Conservation (phyloP, 1,140 invertebrate species). For the Ceratosolen solmsi region DNA sequence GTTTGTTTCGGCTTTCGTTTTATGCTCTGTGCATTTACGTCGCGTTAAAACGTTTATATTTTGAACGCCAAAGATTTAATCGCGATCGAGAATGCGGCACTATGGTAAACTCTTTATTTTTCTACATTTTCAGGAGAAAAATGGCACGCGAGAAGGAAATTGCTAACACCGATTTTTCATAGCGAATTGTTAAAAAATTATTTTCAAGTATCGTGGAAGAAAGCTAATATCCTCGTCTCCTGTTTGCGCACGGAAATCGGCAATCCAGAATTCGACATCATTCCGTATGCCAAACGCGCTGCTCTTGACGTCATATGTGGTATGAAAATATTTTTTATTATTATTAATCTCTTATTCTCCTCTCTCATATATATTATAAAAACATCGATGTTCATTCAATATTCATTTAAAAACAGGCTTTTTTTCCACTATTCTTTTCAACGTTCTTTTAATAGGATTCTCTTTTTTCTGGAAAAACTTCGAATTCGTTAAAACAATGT, state of each 20-base stretch:
- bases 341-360: not conserved
- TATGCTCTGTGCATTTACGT: not conserved
- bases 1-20: not conserved
- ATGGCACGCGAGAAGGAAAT: constrained; percentile 80
- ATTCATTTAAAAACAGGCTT: not conserved
- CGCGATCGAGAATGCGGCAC: no score
- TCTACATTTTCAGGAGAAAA: constrained; percentile 78
- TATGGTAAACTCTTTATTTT: no score
- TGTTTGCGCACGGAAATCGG: constrained; percentile 76
- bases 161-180: constrained; percentile 86
- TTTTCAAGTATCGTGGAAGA: constrained; percentile 73
- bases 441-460: no score
- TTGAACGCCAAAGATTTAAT: no score
- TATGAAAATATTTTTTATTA: constrained; percentile 53
- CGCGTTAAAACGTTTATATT: no score
- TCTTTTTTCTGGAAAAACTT: not conserved
- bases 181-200: constrained; percentile 83
- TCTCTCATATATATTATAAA: no score
- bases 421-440: no score
- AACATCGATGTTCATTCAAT: no score
- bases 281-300: constrained; percentile 77
- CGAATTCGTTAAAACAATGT: not conserved
- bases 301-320: constrained; percentile 82
- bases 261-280: constrained; percentile 76
- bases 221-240: constrained; percentile 75